Percentiles rank a stretch among this genome's conserved stretches.
Evolutionary conservation across 1,140 invertebrate species (phyloP).

Genomic region (Ptiloglossa arizonensis): DNA sequence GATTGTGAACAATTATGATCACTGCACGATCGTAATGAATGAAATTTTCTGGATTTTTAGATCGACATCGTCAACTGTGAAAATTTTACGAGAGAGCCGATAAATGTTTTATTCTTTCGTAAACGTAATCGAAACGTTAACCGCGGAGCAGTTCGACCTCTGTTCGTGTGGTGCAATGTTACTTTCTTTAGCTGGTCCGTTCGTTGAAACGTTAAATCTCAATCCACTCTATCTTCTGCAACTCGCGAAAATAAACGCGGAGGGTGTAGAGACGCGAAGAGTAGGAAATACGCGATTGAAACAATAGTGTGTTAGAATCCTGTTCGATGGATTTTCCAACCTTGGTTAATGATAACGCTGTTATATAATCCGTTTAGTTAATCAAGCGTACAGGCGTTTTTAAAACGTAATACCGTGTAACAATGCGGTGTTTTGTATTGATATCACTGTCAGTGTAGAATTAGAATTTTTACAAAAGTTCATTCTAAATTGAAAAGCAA

Average conservation of each 20-base stretch:
- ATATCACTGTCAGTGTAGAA: too few relatives aligned
- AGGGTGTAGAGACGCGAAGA: not conserved
- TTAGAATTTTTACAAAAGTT: too few relatives aligned
- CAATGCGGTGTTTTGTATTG: too few relatives aligned
- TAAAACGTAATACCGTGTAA: too few relatives aligned
- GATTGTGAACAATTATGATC: too few relatives aligned
- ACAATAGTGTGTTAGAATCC: too few relatives aligned
- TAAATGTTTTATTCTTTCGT: not conserved
- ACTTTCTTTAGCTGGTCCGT: slow-evolving; percentile 3
- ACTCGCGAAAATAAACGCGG: not conserved
- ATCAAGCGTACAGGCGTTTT: too few relatives aligned
- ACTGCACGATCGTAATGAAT: too few relatives aligned
- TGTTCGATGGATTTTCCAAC: too few relatives aligned
- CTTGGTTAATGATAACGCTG: too few relatives aligned
- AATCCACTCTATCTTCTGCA: not conserved
- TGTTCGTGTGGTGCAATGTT: not conserved
- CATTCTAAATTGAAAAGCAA: too few relatives aligned
- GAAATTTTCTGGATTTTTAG: not conserved
- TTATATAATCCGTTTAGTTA: too few relatives aligned
- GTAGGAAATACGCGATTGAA: not conserved
- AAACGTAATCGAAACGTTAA: not conserved
- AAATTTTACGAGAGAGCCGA: not conserved
- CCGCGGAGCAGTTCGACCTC: not conserved
- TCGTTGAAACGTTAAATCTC: not conserved
- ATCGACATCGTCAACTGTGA: not conserved